A percentile compares a stretch with the other conserved stretches of the same genome.
Conservation (phyloP, 2,888 invertebrate genomes). For the Callosobruchus maculatus region DNA sequence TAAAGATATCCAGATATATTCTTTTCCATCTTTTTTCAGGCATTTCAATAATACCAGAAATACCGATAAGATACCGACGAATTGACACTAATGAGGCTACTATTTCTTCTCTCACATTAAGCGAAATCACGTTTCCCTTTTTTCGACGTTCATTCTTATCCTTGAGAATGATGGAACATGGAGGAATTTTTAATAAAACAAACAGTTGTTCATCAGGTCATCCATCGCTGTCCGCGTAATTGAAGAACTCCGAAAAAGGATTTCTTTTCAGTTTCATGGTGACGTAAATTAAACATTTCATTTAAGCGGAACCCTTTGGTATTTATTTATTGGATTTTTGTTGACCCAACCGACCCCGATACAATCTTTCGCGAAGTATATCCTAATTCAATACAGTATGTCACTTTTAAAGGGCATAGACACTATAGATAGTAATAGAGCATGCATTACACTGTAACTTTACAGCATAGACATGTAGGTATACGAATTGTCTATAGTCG, state of each 20-base stretch:
- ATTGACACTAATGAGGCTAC: background rate
- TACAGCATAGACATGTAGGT: too few relatives aligned
- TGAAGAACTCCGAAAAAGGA: constrained; percentile 13
- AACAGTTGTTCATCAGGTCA: background rate
- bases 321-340: constrained; percentile 37
- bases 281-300: constrained; percentile 36
- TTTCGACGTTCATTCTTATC: background rate
- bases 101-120: background rate
- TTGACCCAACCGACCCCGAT: background rate
- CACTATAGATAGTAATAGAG: too few relatives aligned
- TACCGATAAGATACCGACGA: background rate
- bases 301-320: constrained; percentile 35
- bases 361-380: background rate
- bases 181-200: background rate
- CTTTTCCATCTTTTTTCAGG: background rate
- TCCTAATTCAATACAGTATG: background rate
- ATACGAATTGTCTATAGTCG: too few relatives aligned
- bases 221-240: background rate
- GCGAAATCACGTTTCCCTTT: background rate
- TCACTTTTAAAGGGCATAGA: too few relatives aligned
- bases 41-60: background rate
- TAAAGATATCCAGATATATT: background rate
- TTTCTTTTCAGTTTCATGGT: constrained; percentile 31
- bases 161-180: background rate
- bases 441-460: too few relatives aligned